phyloP scores from a whole-genome alignment of 2,888 invertebrate genomes.

The Agapetus fuscipes region DNA sequence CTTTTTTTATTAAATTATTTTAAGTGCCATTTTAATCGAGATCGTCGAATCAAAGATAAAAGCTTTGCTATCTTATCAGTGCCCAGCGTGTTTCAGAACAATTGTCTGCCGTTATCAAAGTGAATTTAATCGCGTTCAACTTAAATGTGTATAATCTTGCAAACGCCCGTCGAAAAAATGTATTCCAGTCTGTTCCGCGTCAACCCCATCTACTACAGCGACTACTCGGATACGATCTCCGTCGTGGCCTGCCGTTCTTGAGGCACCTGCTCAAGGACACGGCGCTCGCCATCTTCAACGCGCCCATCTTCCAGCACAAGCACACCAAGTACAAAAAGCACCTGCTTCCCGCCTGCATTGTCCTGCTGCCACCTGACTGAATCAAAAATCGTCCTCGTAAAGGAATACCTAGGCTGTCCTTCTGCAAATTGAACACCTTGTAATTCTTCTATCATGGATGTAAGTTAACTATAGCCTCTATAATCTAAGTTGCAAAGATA shows the following conservation, averaged over 20 bases:
- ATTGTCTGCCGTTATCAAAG: constrained; percentile 5
- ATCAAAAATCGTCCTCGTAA: not conserved
- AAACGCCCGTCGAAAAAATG: constrained; percentile 40
- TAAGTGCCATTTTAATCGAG: no score
- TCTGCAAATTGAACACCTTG: no score
- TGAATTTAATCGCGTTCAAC: constrained; percentile 26
- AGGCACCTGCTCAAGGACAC: constrained; percentile 18
- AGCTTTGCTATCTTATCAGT: no score
- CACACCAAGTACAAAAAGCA: constrained; percentile 38
- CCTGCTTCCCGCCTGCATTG: constrained; percentile 1
- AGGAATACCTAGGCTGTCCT: no score
- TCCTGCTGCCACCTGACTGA: constrained; percentile 14
- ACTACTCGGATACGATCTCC: constrained; percentile 56
- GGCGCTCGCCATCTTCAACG: constrained; percentile 30
- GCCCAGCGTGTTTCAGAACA: no score
- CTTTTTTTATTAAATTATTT: no score
- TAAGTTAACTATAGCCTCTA: no score
- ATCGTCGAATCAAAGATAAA: no score
- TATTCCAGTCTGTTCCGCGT: constrained; percentile 45
- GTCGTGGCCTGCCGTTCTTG: constrained; percentile 26
- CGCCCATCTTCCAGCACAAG: constrained; percentile 31
- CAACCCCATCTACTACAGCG: constrained; percentile 58
- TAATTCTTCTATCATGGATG: no score
- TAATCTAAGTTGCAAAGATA: no score
- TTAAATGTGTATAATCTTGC: constrained; percentile 41